A percentile compares a stretch with the other conserved stretches of the same genome.
phyloP scores from a whole-genome alignment of 2,113 vertebrate species.

The Scolopax mira region DNA sequence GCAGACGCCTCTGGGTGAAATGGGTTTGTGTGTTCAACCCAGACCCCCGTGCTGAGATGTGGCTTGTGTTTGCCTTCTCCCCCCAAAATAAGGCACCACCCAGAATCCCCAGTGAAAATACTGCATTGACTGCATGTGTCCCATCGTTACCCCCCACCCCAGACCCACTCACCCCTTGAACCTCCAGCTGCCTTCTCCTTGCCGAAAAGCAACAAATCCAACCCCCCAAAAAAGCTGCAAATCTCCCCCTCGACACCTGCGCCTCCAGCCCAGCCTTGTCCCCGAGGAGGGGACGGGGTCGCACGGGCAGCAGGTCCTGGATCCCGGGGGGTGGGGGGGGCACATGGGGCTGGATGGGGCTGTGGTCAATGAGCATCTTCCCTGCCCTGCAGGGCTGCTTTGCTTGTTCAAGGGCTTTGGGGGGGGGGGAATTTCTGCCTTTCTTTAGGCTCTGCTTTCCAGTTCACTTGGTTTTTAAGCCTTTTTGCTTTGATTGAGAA shows the following conservation, averaged over 20 bases:
- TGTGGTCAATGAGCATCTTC: background rate
- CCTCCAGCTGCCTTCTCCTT: background rate
- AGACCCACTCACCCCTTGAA: background rate
- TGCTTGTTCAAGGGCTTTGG: background rate
- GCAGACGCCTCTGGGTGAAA: background rate
- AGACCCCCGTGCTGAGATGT: accelerated
- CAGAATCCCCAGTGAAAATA: background rate
- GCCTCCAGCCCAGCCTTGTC: background rate
- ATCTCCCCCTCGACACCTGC: background rate
- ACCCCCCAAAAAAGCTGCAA: background rate
- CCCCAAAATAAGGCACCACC: background rate
- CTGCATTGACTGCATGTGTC: accelerated
- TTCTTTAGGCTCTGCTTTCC: background rate
- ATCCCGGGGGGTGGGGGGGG: no score
- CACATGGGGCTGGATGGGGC: accelerated
- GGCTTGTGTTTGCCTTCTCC: background rate
- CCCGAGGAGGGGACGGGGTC: background rate
- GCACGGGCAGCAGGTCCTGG: background rate
- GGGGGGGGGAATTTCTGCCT: background rate
- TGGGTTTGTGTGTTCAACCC: accelerated
- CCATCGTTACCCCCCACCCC: accelerated
- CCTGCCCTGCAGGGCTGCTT: background rate
- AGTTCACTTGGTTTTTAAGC: background rate
- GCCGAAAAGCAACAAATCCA: background rate
- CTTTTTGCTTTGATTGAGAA: background rate